Percentiles rank a stretch among this genome's conserved stretches.
Conservation (phyloP, 2,113 vertebrate genomes). For the rabbit (Oryctolagus cuniculus) region mOryCun1.1 NC_091448.1:39224501-39225000, state of each 20-base stretch:
- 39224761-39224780: neutral
- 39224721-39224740: neutral
- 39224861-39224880: constrained; percentile 4
- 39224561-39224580: neutral
- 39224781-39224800: neutral
- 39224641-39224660: neutral
- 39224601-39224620: neutral
- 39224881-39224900: neutral
- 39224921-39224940: constrained; percentile 24
- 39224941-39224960: constrained; percentile 20
- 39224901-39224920: constrained; percentile 53
- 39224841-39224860: neutral
- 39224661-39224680: neutral
- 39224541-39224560: neutral
- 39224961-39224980: constrained; percentile 19
- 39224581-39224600: neutral
- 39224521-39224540: neutral
- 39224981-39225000: constrained; percentile 43
- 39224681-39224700: neutral
- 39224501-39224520: neutral
- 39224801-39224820: neutral
- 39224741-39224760: neutral
- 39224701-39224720: neutral
- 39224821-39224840: neutral
- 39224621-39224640: neutral